Base-by-base conservation (phyloP, 2,888 invertebrate genomes). In the Acleris sparsana region DNA sequence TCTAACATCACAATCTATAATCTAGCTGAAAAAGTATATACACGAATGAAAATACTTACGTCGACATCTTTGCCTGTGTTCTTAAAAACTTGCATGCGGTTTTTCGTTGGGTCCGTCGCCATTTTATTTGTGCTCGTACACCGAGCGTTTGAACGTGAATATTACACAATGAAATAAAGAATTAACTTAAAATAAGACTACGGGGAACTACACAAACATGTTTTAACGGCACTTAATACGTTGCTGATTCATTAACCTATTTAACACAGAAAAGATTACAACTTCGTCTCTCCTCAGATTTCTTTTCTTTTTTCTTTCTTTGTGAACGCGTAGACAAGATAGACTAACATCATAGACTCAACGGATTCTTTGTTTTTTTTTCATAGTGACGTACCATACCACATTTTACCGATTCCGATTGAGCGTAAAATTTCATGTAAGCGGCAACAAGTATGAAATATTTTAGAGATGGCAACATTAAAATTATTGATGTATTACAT, bases 41-140 rank as follows among this genome's bases (percentile, higher is more conserved):
- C 49, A 43, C 56, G 53, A 61, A 62, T 55, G 55, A 46, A 22
- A 66, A 69, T 89, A 96, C 97, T 96, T 94, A 98, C 99, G 94
- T 99, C 99, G 93, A 98, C 98, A 94, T 99, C 99, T 94, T 99
- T 99, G 85, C 99, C 99, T 94, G 98, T 98, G 95, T 99, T 99
- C 96, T 99, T 99, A 93, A 98, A 98, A 89, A 95, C 97, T 93
- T 97, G 96, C 94, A 97, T 95, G 93, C 97, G 96, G 94, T 95
- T 96, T 94, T 96, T 96, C 93, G 93, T 94, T 92, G 93, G 94
- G 91, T 94, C 94, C 88, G 95, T 95, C 94, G 95, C 95, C 96
- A 96, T 96, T 95, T 95, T 95, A 91, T 84, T 83, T 84, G 83
- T 86, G 85, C 79, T 87, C 78, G 80, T 82, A 82, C 83, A 82